These are phyloP conservation scores for Porphyrio hochstetteri DNA, from an alignment of 2,113 vertebrate genomes.

Conservation along the genomic window DNA sequence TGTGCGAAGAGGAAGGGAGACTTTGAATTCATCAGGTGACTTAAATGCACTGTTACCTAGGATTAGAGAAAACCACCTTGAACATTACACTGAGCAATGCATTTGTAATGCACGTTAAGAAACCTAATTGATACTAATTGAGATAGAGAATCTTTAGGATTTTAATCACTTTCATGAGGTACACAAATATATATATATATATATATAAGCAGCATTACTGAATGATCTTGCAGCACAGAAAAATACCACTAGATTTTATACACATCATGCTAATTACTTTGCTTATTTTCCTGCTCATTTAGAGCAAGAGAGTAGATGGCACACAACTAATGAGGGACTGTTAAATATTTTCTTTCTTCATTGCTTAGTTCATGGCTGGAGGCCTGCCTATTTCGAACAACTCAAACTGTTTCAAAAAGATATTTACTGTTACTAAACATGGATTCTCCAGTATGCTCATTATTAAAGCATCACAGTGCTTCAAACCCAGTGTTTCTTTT, in stretches of 20 bases:
- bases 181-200: neutral
- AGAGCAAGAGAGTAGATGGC: neutral
- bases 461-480: neutral
- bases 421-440: neutral
- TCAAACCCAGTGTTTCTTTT: neutral
- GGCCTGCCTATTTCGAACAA: neutral
- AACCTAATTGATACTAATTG: neutral
- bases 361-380: neutral
- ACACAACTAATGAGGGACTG: neutral
- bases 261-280: neutral
- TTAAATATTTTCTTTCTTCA: neutral
- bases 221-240: neutral
- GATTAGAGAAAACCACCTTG: neutral
- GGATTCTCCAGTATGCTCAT: neutral
- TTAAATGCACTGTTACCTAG: slow-evolving; percentile 93
- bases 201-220: neutral
- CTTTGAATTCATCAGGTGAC: slow-evolving; percentile 94
- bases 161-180: neutral
- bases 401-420: neutral
- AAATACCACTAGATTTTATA: neutral
- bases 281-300: neutral
- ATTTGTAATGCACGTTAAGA: neutral
- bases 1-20: slow-evolving; percentile 92
- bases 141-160: neutral
- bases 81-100: neutral